These are phyloP conservation scores for Eugnorisma glareosa DNA, from an alignment of 2,888 invertebrate species.

Conservation along the genomic window DNA sequence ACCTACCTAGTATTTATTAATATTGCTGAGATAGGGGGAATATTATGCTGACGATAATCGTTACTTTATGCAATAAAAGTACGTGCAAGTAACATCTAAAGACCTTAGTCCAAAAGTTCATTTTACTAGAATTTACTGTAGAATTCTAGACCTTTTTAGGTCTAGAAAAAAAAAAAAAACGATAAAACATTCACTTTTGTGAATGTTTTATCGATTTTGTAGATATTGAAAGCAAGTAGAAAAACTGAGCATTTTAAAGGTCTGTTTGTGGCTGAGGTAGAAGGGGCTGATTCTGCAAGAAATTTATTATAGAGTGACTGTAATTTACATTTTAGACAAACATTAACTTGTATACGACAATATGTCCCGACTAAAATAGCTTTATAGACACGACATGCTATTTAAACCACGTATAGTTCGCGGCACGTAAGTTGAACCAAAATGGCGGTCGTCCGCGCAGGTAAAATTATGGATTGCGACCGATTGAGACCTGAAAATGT, in stretches of 20 bases:
- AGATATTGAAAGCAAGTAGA: too few relatives aligned
- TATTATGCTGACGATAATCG: neutral
- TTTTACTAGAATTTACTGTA: neutral
- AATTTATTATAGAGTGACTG: neutral
- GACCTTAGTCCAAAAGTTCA: neutral
- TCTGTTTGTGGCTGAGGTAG: too few relatives aligned
- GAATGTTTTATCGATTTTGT: too few relatives aligned
- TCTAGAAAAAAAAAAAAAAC: too few relatives aligned
- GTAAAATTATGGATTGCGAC: too few relatives aligned
- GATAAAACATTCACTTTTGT: too few relatives aligned
- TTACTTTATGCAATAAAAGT: neutral
- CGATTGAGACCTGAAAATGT: too few relatives aligned
- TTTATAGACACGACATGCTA: neutral
- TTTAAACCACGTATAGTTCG: neutral
- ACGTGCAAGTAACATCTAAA: neutral
- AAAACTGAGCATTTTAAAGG: too few relatives aligned
- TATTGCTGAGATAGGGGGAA: constrained; percentile 20
- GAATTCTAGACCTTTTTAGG: neutral
- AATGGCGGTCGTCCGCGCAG: too few relatives aligned
- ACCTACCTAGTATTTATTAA: constrained; percentile 39
- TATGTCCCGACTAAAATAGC: neutral
- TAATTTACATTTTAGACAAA: neutral
- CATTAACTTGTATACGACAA: neutral
- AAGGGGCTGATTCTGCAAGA: neutral
- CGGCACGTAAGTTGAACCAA: too few relatives aligned